Evolutionary conservation across 2,888 invertebrate species (phyloP), one percentile per base, ranked within the genome.

Genomic region (Tinea trinotella): DNA sequence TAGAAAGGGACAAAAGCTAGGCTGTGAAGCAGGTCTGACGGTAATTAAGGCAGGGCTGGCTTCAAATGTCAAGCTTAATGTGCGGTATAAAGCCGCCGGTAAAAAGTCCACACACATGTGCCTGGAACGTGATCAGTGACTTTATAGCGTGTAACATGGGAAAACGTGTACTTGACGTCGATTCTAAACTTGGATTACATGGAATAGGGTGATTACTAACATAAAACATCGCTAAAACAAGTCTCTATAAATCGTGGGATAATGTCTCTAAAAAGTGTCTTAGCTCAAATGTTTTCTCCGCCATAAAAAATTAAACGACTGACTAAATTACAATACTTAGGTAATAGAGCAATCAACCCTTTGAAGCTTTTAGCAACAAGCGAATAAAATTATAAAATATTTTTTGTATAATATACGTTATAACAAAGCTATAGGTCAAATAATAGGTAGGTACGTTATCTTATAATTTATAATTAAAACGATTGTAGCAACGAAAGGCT

Each of bases 61-160:
- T 75, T 78, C 68, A 77, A 80, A 81, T 82, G 76, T 72, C 77
- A 75, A 64, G 66, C 65, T 63, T 66, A 68, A 74, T 68, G 65
- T 67, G 62, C 56, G 60, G 61, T 65, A 66, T 67, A 68, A 66
- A 68, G 58, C 60, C 58, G 59, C 55, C 56, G 56, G 63, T 65
- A 76, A 76, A 77, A 78, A 69, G 58, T 61, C 53, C 55, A 58
- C 64, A 58, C 64, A 65, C 64, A 62, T 65, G 63, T 54, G 53
- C 55, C 56, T 50, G 53, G 57, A 54, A 62, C 63, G 61, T 62
- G 61, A 61, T 60, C 60, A 58, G 55, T 57, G 40, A 40, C 36
- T 40, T 53, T 54, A 56, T 49, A 49, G 40, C 53, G 44, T 52
- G 55, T 53, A 44, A 57, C 57, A 56, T 57, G 57, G 52, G 44